phyloP scores from a whole-genome alignment of 2,797 vertebrate genomes.

The Sciurus carolinensis region DNA sequence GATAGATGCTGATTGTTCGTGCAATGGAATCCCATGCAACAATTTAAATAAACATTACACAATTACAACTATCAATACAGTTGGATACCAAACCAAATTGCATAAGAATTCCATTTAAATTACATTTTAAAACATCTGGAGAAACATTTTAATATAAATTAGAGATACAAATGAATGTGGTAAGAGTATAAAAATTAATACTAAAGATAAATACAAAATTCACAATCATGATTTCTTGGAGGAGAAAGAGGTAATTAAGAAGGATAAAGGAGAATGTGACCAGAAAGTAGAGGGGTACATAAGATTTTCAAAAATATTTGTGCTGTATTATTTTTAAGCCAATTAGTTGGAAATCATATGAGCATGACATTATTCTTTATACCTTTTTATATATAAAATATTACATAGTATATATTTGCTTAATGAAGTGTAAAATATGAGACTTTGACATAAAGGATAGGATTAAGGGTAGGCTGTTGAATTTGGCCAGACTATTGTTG shows the following conservation, averaged over 20 bases:
- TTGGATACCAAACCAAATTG: background rate
- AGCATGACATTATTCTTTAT: background rate
- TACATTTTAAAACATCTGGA: background rate
- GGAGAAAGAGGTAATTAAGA: background rate
- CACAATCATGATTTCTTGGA: background rate
- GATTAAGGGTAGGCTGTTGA: background rate
- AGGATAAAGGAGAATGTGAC: background rate
- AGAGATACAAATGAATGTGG: background rate
- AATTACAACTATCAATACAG: background rate
- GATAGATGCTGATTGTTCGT: slow-evolving; percentile 1
- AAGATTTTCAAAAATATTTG: background rate
- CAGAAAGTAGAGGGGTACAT: background rate
- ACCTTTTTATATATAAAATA: background rate
- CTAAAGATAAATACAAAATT: slow-evolving; percentile 41
- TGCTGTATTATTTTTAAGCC: background rate
- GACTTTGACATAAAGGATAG: background rate
- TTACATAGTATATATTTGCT: background rate
- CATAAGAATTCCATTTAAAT: slow-evolving; percentile 21
- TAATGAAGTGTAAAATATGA: background rate
- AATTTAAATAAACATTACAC: background rate
- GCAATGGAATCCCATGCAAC: background rate
- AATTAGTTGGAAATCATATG: background rate
- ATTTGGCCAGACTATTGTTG: background rate
- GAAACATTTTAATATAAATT: background rate
- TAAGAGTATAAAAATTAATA: slow-evolving; percentile 18